phyloP scores from a whole-genome alignment of 2,888 invertebrate genomes.

The Hydrotaea diabolus region DNA sequence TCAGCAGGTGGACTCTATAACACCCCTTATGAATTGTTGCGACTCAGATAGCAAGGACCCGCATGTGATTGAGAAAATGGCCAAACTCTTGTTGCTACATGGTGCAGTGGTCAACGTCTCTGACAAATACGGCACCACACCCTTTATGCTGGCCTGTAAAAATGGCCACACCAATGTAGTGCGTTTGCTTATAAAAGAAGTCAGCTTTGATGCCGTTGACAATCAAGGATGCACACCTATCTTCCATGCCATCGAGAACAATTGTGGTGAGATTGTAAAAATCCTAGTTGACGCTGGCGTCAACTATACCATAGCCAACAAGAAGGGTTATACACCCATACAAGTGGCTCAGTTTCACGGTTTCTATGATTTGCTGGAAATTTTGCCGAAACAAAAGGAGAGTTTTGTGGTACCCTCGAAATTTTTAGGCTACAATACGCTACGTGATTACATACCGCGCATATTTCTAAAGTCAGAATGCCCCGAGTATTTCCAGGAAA shows the following conservation, averaged over 20 bases:
- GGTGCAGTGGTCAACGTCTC: conserved; percentile 77
- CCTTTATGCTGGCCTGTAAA: conserved; percentile 79
- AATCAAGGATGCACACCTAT: conserved; percentile 78
- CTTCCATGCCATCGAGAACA: conserved; percentile 79
- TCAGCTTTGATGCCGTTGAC: conserved; percentile 77
- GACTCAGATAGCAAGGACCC: conserved; percentile 70
- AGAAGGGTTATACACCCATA: conserved; percentile 77
- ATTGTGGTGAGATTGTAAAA: conserved; percentile 76
- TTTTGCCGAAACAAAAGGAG: conserved; percentile 73
- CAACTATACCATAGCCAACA: conserved; percentile 73
- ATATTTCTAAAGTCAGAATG: conserved; percentile 78
- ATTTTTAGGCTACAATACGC: conserved; percentile 75
- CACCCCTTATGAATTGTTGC: conserved; percentile 77
- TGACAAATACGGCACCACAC: conserved; percentile 78
- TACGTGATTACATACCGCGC: conserved; percentile 78
- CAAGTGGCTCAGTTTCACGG: conserved; percentile 78
- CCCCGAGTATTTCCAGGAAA: conserved; percentile 80
- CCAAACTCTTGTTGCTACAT: conserved; percentile 72
- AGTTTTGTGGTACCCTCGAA: conserved; percentile 74
- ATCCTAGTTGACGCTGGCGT: conserved; percentile 76
- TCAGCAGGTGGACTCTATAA: conserved; percentile 74
- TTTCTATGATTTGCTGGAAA: conserved; percentile 76
- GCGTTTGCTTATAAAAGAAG: conserved; percentile 73
- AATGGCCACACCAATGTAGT: conserved; percentile 75
- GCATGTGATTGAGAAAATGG: conserved; percentile 71